Evolutionary conservation across 2,888 invertebrate genomes (phyloP).

Genomic region (Euproctis similis): DNA sequence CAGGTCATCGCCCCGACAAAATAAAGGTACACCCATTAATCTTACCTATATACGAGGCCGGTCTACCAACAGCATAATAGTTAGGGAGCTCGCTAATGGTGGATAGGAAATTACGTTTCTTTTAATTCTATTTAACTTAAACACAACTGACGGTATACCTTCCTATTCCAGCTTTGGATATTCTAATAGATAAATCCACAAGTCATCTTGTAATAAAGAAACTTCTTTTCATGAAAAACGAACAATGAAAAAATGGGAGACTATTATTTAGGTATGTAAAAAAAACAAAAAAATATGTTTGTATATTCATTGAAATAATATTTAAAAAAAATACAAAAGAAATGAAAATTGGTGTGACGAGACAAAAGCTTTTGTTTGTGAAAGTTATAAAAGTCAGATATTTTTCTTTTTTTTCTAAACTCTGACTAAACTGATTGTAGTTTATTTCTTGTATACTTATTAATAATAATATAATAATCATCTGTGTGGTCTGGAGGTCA

Average conservation of each 20-base stretch:
- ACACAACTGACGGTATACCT: slow-evolving; percentile 23
- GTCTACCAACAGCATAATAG: slow-evolving; percentile 42
- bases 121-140: slow-evolving; percentile 35
- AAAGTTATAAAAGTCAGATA: too few species aligned
- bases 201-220: slow-evolving; percentile 17
- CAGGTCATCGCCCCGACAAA: slow-evolving; percentile 45
- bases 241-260: neutral
- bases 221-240: neutral
- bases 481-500: too few species aligned
- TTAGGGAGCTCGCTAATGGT: slow-evolving; percentile 58
- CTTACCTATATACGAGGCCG: slow-evolving; percentile 55
- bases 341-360: neutral
- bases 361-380: too few species aligned
- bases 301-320: too few species aligned
- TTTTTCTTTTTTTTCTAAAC: too few species aligned
- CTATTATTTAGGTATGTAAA: too few species aligned
- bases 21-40: slow-evolving; percentile 57
- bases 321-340: neutral
- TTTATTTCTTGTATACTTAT: too few species aligned
- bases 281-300: too few species aligned
- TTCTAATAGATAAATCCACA: slow-evolving; percentile 21
- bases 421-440: too few species aligned
- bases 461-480: too few species aligned
- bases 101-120: slow-evolving; percentile 58
- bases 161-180: slow-evolving; percentile 18